Evolutionary conservation across 1,140 invertebrate species (phyloP).

Genomic region (Temnothorax curvispinosus): DNA sequence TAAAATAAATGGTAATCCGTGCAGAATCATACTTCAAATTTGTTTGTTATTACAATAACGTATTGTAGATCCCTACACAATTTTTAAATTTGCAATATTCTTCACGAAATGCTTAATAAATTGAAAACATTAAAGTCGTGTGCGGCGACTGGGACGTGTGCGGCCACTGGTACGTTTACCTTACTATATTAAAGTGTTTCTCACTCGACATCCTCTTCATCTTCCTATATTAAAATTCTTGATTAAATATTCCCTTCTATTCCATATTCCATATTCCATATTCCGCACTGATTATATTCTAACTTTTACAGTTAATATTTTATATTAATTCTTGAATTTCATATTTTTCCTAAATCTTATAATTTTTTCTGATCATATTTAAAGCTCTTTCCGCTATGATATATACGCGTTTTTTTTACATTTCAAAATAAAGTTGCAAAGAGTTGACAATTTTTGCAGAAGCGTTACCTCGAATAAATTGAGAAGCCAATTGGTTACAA

Average conservation of each 20-base stretch:
- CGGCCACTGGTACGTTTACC: too few relatives aligned
- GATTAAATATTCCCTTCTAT: neutral
- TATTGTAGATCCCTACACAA: too few relatives aligned
- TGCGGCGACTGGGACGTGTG: too few relatives aligned
- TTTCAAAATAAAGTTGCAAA: slow-evolving; percentile 4
- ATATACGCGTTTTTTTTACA: neutral
- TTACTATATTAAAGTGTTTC: neutral
- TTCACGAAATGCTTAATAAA: too few relatives aligned
- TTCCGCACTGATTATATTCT: too few relatives aligned
- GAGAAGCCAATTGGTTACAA: neutral
- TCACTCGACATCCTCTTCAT: neutral
- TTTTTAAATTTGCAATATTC: too few relatives aligned
- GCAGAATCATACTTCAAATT: too few relatives aligned
- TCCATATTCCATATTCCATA: too few relatives aligned
- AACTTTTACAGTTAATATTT: neutral
- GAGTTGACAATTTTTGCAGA: neutral
- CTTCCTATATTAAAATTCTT: neutral
- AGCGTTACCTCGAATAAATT: neutral
- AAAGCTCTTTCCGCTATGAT: neutral
- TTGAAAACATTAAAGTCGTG: too few relatives aligned
- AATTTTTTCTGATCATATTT: neutral
- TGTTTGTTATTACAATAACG: too few relatives aligned
- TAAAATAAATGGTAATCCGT: too few relatives aligned
- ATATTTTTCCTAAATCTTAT: neutral
- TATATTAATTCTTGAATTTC: neutral